Percentiles rank a stretch among this genome's conserved stretches.
phyloP scores from a whole-genome alignment of 2,113 vertebrate species.

The Saimiri boliviensis region DNA sequence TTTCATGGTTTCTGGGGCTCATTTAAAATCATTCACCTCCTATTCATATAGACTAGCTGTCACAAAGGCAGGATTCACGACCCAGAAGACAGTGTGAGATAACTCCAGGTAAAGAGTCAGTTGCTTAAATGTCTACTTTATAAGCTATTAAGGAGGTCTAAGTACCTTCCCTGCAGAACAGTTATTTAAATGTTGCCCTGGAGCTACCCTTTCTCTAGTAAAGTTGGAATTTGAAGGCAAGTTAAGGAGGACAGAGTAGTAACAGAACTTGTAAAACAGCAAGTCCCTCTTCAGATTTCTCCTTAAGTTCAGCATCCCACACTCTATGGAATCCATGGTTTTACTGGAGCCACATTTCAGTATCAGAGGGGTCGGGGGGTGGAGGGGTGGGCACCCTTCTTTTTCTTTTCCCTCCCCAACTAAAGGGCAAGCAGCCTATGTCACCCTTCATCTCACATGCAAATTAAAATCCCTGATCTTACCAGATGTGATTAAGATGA shows the following conservation, averaged over 20 bases:
- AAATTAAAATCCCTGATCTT: conserved; percentile 59
- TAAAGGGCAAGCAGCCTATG: not conserved
- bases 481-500: conserved; percentile 66
- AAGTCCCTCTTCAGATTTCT: not conserved
- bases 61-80: not conserved
- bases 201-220: conserved; percentile 23
- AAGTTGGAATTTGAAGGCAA: conserved; percentile 7
- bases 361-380: not conserved
- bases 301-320: not conserved
- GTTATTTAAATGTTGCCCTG: conserved; percentile 45
- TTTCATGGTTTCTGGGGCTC: conserved; percentile 38
- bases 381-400: not conserved
- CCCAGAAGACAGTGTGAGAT: not conserved
- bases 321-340: not conserved
- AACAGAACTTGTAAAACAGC: not conserved
- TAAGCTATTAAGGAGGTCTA: conserved; percentile 16
- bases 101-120: not conserved
- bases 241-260: not conserved
- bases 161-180: conserved; percentile 33
- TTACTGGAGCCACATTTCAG: not conserved
- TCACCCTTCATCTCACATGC: conserved; percentile 57
- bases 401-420: not conserved
- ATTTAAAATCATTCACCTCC: conserved; percentile 14
- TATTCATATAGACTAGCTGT: not conserved
- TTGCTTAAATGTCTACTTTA: conserved; percentile 34